phyloP scores from a whole-genome alignment of 2,113 vertebrate genomes.

The Progne subis region DNA sequence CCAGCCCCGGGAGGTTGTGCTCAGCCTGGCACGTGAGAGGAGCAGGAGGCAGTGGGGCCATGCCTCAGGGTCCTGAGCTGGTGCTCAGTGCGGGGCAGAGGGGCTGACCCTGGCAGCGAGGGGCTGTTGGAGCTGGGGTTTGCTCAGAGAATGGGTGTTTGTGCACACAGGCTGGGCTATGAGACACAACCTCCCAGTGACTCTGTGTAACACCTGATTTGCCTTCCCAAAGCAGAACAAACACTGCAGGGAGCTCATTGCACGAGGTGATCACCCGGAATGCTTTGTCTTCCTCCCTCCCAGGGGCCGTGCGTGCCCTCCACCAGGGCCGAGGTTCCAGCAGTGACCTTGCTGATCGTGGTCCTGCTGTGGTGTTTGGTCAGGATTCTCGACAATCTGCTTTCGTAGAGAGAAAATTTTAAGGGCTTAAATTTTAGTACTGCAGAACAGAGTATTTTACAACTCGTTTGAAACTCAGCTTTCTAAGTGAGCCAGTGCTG shows the following conservation, averaged over 20 bases:
- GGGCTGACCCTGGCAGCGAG: neutral
- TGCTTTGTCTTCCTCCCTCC: slow-evolving; percentile 39
- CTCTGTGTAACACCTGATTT: neutral
- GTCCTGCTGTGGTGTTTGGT: neutral
- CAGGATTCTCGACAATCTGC: slow-evolving; percentile 5
- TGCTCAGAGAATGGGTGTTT: neutral
- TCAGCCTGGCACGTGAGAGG: neutral
- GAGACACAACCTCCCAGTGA: neutral
- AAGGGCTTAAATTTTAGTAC: slow-evolving; percentile 52
- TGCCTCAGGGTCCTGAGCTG: neutral
- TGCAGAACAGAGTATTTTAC: neutral
- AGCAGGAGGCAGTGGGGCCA: neutral
- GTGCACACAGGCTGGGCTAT: neutral
- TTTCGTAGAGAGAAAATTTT: neutral
- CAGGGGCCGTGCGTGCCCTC: neutral
- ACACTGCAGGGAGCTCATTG: neutral
- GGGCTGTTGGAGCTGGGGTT: neutral
- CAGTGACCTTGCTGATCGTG: rapidly evolving
- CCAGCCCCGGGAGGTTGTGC: neutral
- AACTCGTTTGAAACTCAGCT: neutral
- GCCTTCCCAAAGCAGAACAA: neutral
- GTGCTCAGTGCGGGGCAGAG: neutral
- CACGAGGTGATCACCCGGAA: neutral
- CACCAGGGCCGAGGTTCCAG: neutral
- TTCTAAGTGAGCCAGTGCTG: neutral